Conservation (phyloP, 2,113 vertebrate species). For the Dipodomys merriami region DNA sequence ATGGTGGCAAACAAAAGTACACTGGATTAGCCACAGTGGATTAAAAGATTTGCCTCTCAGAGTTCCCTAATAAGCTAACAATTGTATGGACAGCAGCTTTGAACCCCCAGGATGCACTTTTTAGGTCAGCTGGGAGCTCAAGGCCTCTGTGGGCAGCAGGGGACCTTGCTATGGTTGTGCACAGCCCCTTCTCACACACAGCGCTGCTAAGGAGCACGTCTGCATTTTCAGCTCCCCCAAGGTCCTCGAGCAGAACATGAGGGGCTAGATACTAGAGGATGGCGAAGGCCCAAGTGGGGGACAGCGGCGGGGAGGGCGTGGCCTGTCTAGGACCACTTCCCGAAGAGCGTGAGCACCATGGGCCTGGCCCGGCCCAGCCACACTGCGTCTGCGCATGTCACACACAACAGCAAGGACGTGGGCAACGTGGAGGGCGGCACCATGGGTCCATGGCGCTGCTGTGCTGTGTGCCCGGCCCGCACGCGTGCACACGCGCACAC, state of each 20-base stretch:
- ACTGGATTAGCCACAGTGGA: constrained; percentile 99
- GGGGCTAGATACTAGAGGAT: background rate
- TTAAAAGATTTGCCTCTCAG: constrained; percentile 95
- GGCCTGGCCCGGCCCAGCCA: background rate
- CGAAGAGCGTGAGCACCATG: background rate
- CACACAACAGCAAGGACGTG: background rate
- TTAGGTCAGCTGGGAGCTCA: constrained; percentile 83
- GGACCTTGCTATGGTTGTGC: constrained; percentile 35
- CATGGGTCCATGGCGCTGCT: background rate
- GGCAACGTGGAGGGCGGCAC: background rate
- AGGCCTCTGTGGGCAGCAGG: constrained; percentile 50
- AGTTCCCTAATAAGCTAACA: constrained; percentile 91
- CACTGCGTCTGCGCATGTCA: background rate
- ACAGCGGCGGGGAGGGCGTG: no score
- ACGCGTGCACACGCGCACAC: background rate
- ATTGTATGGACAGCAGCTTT: constrained; percentile 85
- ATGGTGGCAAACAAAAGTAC: constrained; percentile 93
- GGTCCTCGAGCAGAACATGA: background rate
- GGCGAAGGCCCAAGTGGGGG: background rate
- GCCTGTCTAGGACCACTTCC: background rate
- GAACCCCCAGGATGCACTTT: constrained; percentile 82
- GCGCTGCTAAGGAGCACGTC: constrained; percentile 62
- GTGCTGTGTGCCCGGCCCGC: background rate
- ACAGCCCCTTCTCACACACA: constrained; percentile 77
- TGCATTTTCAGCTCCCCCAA: background rate